Evolutionary conservation across 2,113 vertebrate species (phyloP).

Genomic region (Cardinalis cardinalis): DNA sequence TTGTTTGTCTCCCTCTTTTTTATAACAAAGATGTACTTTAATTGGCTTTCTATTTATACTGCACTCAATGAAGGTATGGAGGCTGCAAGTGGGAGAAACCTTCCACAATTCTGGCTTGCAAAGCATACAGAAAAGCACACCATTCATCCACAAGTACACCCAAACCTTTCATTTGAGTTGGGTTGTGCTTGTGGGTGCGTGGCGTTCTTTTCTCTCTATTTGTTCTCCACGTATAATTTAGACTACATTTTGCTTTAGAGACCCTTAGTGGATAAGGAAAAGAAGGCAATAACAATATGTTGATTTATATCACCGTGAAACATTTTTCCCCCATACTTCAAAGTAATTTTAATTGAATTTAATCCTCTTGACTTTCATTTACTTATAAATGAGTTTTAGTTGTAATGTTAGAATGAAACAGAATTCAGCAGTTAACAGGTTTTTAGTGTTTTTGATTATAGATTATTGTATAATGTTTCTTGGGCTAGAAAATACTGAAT

Average conservation of each 20-base stretch:
- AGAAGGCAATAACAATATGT: slow-evolving; percentile 65
- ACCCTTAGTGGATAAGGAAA: slow-evolving; percentile 62
- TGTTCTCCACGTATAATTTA: slow-evolving; percentile 55
- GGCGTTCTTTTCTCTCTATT: slow-evolving; percentile 31
- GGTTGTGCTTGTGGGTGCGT: slow-evolving; percentile 45
- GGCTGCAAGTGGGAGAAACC: slow-evolving; percentile 37
- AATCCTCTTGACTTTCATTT: slow-evolving; percentile 78
- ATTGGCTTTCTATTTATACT: slow-evolving; percentile 66
- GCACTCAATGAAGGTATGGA: slow-evolving; percentile 56
- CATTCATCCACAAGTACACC: slow-evolving; percentile 42
- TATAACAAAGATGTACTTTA: slow-evolving; percentile 59
- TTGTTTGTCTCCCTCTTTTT: slow-evolving; percentile 43
- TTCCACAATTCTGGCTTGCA: not conserved
- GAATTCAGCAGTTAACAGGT: slow-evolving; percentile 70
- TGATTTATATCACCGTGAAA: slow-evolving; percentile 71
- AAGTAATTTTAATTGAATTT: slow-evolving; percentile 80
- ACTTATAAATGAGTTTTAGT: slow-evolving; percentile 76
- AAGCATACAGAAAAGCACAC: slow-evolving; percentile 32
- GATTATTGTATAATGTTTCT: slow-evolving; percentile 69
- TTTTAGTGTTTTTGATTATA: slow-evolving; percentile 71
- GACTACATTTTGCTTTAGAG: slow-evolving; percentile 59
- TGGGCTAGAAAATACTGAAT: slow-evolving; percentile 52
- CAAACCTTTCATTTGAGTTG: slow-evolving; percentile 36
- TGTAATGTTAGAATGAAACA: slow-evolving; percentile 64
- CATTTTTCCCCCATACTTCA: slow-evolving; percentile 67